phyloP scores from a whole-genome alignment of 2,797 vertebrate genomes.

The Halcyon smyrnensis region DNA sequence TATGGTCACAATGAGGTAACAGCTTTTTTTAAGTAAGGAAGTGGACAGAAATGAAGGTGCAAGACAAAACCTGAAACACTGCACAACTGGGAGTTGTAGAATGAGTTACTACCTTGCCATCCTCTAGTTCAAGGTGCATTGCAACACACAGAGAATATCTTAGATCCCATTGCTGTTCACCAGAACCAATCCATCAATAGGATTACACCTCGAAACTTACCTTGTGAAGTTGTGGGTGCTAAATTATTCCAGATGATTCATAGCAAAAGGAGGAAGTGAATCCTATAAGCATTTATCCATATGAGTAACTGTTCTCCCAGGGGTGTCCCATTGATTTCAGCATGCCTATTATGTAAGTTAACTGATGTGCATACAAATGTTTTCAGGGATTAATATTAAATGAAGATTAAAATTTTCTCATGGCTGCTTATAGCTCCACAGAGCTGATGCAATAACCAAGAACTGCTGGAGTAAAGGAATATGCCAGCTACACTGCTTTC shows the following conservation, averaged over 20 bases:
- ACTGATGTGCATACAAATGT: neutral
- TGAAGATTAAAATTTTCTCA: slow-evolving; percentile 2
- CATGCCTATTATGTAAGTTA: slow-evolving; percentile 7
- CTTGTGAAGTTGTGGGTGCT: neutral
- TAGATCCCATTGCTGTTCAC: neutral
- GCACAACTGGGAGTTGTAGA: neutral
- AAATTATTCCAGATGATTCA: slow-evolving; percentile 34
- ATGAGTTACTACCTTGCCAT: neutral
- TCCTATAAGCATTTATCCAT: neutral
- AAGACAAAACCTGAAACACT: neutral
- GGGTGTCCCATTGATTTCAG: slow-evolving; percentile 1
- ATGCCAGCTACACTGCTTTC: neutral
- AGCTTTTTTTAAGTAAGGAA: neutral
- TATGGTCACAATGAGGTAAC: neutral
- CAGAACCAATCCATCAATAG: neutral
- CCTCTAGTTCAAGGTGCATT: neutral
- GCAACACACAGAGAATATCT: neutral
- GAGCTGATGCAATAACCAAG: neutral
- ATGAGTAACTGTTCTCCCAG: slow-evolving; percentile 33
- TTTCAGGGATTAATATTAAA: slow-evolving; percentile 17
- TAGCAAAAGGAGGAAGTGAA: slow-evolving; percentile 23
- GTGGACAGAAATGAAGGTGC: neutral
- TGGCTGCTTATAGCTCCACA: neutral
- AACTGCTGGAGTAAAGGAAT: neutral
- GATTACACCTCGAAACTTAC: neutral